These are phyloP conservation scores for Spea hammondii DNA, from an alignment of 2,797 vertebrate genomes.

Conservation along the genomic window DNA sequence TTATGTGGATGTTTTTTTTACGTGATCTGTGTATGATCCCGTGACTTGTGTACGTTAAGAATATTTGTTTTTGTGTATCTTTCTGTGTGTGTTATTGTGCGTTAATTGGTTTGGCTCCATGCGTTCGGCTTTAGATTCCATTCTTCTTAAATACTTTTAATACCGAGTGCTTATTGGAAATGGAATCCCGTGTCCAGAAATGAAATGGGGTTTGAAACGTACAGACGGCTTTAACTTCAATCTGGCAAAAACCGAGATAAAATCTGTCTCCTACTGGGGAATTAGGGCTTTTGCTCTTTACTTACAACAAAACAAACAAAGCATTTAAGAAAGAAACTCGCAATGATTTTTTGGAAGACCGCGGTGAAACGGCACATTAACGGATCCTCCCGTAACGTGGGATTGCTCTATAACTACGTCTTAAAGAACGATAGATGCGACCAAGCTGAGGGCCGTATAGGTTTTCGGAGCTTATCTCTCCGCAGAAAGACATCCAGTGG, in stretches of 20 bases:
- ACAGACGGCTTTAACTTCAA: slow-evolving; percentile 46
- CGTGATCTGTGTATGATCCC: background rate
- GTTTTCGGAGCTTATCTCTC: slow-evolving; percentile 27
- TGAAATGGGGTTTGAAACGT: slow-evolving; percentile 44
- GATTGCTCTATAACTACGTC: slow-evolving; percentile 22
- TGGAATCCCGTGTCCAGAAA: slow-evolving; percentile 32
- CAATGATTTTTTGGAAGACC: slow-evolving; percentile 35
- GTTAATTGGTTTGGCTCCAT: background rate
- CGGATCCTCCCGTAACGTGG: slow-evolving; percentile 20
- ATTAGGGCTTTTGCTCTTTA: slow-evolving; percentile 29
- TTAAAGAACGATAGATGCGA: slow-evolving; percentile 30
- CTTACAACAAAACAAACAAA: slow-evolving; percentile 45
- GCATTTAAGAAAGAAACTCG: slow-evolving; percentile 41
- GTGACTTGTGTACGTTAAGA: background rate
- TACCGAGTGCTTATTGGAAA: slow-evolving; percentile 30
- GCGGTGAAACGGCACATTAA: slow-evolving; percentile 31
- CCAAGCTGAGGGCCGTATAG: slow-evolving; percentile 17
- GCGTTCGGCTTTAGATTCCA: slow-evolving; percentile 13
- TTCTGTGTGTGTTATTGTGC: background rate
- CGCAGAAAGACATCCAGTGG: slow-evolving; percentile 33
- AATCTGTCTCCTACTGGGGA: slow-evolving; percentile 48
- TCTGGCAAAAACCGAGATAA: slow-evolving; percentile 45
- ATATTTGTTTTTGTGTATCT: background rate
- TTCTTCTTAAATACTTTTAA: background rate
- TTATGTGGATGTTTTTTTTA: background rate